Evolutionary conservation across 2,113 vertebrate genomes (phyloP), one percentile per base, ranked within the genome.

Genomic region (Hippolais icterina): DNA sequence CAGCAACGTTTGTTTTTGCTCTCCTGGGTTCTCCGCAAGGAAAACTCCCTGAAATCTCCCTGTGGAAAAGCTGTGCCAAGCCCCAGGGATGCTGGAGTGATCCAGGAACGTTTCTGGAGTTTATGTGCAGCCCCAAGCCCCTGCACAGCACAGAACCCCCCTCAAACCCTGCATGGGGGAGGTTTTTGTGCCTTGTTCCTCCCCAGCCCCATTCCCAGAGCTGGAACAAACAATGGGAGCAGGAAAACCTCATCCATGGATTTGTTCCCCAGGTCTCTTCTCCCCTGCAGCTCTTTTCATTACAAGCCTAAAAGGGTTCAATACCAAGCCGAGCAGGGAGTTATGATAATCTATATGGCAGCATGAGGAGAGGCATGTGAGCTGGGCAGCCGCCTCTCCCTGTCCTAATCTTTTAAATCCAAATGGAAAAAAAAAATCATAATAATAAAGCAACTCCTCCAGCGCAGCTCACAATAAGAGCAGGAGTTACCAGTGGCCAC

Each of bases 341-440:
- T 90, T 93, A 60, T 72, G 60, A 56, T 97, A 97, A 97, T 96
- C 95, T 96, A 96, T 95, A 91, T 10, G 29, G 70, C 91, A 93
- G 96, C 93, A 37, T 74, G 90, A 95, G 94, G 84, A 92, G 42
- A 92, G 93, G 91, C 95, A 95, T 42, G 46, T 97, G 96, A 97
- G 96, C 60, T 0, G 52, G 80, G 89, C 86, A 78, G 92, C 44
- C 9, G 31, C 64, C 57, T 39, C 89, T 20, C 47, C 89, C 35
- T 19, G 72, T 80, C 53, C 87, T 95, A 90, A 98, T 93, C 95
- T 89, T 95, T 93, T 97, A 97, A 97, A 95, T 60, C 94, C 93
- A 88, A 81, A 75, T 61, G 89, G 90, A 23, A 35, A 56, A 23
- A 35, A 41, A 35, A 33, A 77, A 61, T 12, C 11, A 83, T 65